phyloP scores from a whole-genome alignment of 2,113 vertebrate species.

The Willisornis vidua region DNA sequence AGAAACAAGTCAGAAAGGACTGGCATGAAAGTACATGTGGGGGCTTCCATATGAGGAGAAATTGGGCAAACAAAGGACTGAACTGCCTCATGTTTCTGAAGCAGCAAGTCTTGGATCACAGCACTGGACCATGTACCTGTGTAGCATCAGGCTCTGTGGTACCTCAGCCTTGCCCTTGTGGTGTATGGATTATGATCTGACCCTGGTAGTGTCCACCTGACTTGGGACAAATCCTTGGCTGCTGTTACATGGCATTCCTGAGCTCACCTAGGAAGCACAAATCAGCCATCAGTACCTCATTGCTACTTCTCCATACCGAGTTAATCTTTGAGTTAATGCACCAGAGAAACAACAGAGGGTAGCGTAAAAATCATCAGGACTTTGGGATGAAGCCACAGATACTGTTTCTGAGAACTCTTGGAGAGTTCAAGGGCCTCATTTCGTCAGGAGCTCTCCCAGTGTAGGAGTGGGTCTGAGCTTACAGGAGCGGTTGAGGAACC shows the following conservation, averaged over 20 bases:
- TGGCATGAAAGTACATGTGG: not conserved
- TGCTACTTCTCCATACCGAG: not conserved
- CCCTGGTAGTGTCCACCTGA: accelerated
- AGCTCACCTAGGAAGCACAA: not conserved
- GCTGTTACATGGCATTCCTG: not conserved
- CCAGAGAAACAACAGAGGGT: not conserved
- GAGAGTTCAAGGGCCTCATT: not conserved
- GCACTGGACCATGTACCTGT: not conserved
- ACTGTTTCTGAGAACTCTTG: not conserved
- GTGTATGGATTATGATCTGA: not conserved
- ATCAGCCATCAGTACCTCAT: not conserved
- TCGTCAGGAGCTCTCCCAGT: not conserved
- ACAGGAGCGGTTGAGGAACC: not conserved
- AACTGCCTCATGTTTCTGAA: not conserved
- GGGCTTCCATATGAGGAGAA: not conserved
- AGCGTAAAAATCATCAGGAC: not conserved
- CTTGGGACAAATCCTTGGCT: not conserved
- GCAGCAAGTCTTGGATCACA: not conserved
- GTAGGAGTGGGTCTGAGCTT: not conserved
- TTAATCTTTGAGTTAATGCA: not conserved
- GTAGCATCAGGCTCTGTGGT: not conserved
- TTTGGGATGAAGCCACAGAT: not conserved
- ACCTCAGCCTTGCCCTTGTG: not conserved
- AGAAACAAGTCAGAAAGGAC: not conserved
- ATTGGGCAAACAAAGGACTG: not conserved